Evolutionary conservation across 2,113 vertebrate species (phyloP), one percentile per base, ranked within the genome.

Genomic region (Ancistrus triradiatus): DNA sequence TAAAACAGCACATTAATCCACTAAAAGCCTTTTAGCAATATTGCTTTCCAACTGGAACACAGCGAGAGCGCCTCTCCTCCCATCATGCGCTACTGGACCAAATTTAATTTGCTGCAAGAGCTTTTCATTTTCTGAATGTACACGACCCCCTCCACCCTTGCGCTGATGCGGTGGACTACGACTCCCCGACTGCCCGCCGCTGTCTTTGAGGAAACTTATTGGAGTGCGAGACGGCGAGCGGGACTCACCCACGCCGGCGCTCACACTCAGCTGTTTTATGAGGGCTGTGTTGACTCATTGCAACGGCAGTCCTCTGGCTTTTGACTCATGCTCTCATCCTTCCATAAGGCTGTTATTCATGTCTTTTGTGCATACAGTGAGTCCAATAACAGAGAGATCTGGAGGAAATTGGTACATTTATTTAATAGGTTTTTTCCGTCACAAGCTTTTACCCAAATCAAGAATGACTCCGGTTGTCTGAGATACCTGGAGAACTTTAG

Each of bases 11-110:
- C 84, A 88, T 88, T 88, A 90, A 90, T 90, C 85, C 84, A 83
- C 81, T 89, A 87, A 89, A 89, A 88, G 86, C 79, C 87, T 90
- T 89, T 89, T 88, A 90, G 85, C 78, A 61, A 85, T 87, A 90
- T 90, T 89, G 88, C 82, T 77, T 85, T 85, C 83, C 83, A 81
- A 79, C 81, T 66, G 81, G 4, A 80, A 75, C 78, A 73, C 72
- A 81, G 74, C 72, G 72, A 67, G 81, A 21, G 77, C 4, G 31
- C 31, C 31, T 56, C 52, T 13, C 81, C 83, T 46, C 73, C 83
- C 80, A 81, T 88, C 83, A 87, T 87, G 87, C 86, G 83, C 87
- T 87, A 85, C 78, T 70, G 75, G 79, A 67, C 74, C 76, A 84
- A 89, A 88, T 89, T 87, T 85, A 84, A 88, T 89, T 88, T 88